phyloP scores from a whole-genome alignment of 2,113 vertebrate species.

The Urocitellus parryii region DNA sequence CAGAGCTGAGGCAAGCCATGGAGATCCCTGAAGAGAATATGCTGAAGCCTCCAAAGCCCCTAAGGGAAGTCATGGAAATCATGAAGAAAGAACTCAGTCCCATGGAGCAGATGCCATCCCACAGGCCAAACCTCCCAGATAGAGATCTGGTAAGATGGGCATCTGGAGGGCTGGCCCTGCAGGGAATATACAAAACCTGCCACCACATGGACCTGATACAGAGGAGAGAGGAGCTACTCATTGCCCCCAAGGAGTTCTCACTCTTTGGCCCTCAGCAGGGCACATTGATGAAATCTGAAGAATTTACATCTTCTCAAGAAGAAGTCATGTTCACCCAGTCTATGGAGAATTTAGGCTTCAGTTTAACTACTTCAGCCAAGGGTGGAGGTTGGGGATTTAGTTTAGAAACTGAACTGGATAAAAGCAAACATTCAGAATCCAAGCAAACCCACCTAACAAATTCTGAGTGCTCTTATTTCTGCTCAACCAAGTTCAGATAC shows the following conservation, averaged over 20 bases:
- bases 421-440: background rate
- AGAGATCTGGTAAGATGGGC: background rate
- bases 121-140: background rate
- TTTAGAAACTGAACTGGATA: accelerated
- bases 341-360: constrained; percentile 79
- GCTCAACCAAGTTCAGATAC: constrained; percentile 77
- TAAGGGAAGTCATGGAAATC: background rate
- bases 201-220: background rate
- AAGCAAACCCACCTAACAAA: accelerated
- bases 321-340: constrained; percentile 75
- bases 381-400: accelerated
- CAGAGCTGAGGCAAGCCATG: constrained; percentile 60
- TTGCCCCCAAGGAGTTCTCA: constrained; percentile 61
- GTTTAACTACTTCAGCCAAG: constrained; percentile 18
- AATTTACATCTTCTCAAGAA: constrained; percentile 77
- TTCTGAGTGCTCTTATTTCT: constrained; percentile 71
- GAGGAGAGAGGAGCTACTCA: constrained; percentile 80
- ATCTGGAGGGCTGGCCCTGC: constrained; percentile 84
- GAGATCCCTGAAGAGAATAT: constrained; percentile 61
- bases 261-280: constrained; percentile 66
- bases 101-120: background rate
- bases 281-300: background rate
- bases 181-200: constrained; percentile 82
- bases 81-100: background rate
- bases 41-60: accelerated